phyloP scores from a whole-genome alignment of 2,888 invertebrate genomes.

The Rhamnusium bicolor region DNA sequence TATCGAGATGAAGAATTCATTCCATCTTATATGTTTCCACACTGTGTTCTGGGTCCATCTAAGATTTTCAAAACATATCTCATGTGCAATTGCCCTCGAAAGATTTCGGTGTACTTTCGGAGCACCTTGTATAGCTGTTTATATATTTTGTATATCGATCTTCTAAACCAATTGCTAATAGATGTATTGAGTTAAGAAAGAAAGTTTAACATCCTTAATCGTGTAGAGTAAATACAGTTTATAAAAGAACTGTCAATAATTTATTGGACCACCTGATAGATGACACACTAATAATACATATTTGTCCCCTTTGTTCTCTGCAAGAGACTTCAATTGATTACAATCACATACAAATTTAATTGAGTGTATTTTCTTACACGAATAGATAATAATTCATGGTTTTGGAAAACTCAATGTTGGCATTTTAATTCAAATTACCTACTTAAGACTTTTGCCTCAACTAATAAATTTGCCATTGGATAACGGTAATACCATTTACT shows the following conservation, averaged over 20 bases:
- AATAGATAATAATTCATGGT: conserved; percentile 44
- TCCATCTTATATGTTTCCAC: too few relatives aligned
- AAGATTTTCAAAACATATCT: too few relatives aligned
- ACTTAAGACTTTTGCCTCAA: conserved; percentile 54
- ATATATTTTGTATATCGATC: too few relatives aligned
- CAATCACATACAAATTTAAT: conserved; percentile 45
- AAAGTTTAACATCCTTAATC: too few relatives aligned
- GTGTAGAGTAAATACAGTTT: neutral
- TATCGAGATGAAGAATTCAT: too few relatives aligned
- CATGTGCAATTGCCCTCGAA: too few relatives aligned
- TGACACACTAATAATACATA: neutral
- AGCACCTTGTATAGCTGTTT: too few relatives aligned
- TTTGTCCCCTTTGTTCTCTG: conserved; percentile 45
- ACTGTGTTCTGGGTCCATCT: too few relatives aligned
- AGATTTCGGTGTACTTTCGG: too few relatives aligned
- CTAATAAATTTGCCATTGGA: conserved; percentile 60
- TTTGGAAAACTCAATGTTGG: conserved; percentile 45
- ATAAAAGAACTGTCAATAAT: neutral
- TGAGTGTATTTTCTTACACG: conserved; percentile 45
- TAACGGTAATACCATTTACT: conserved; percentile 62
- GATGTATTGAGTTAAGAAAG: neutral
- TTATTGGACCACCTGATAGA: neutral
- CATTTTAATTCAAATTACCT: conserved; percentile 57
- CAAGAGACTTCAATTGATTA: conserved; percentile 35
- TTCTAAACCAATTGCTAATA: too few relatives aligned